Evolutionary conservation across 2,888 invertebrate genomes (phyloP).

Genomic region (Autographa gamma): DNA sequence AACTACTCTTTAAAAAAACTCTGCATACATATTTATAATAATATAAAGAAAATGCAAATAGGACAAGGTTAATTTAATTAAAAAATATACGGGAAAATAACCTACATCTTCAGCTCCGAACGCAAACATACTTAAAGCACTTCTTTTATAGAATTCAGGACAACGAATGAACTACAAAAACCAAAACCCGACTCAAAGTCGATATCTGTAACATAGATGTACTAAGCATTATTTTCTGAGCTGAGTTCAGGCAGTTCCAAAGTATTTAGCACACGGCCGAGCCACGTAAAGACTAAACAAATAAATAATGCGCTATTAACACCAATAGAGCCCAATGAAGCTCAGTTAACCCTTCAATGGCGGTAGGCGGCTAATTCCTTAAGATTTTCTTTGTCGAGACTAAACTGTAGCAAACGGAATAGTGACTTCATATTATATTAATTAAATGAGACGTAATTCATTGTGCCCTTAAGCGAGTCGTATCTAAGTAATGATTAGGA

Average conservation of each 20-base stretch:
- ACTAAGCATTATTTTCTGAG: not conserved
- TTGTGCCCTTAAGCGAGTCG: constrained; percentile 45
- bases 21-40: too few relatives aligned
- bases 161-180: too few relatives aligned
- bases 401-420: not conserved
- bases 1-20: too few relatives aligned
- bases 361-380: not conserved
- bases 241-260: not conserved
- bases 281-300: not conserved
- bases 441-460: constrained; percentile 48
- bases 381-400: not conserved
- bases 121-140: too few relatives aligned
- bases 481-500: constrained; percentile 55
- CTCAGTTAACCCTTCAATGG: not conserved
- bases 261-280: constrained; percentile 1
- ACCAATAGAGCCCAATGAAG: constrained; percentile 2
- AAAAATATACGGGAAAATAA: too few relatives aligned
- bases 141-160: too few relatives aligned
- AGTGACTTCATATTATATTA: constrained; percentile 27
- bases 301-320: constrained; percentile 4
- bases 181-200: too few relatives aligned
- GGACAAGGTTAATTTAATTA: too few relatives aligned
- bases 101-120: too few relatives aligned
- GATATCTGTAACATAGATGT: too few relatives aligned
- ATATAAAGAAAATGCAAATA: too few relatives aligned